phyloP scores from a whole-genome alignment of 1,140 invertebrate genomes.

The Drosophila erecta region DNA sequence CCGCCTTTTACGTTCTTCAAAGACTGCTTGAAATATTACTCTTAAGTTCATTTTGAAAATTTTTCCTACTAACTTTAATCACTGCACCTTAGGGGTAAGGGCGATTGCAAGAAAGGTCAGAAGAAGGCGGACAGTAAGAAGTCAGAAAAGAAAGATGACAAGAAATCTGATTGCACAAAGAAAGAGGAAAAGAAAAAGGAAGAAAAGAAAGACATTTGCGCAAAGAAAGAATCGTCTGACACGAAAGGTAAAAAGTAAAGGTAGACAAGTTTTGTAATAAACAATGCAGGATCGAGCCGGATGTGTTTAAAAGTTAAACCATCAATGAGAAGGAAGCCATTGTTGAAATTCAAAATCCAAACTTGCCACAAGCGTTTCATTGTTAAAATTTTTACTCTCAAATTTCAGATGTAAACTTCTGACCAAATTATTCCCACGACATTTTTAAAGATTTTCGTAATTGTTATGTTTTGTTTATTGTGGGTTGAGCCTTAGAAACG shows the following conservation, averaged over 20 bases:
- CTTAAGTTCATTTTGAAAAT: slow-evolving; percentile 5
- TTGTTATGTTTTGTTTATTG: slow-evolving; percentile 37
- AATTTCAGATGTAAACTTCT: slow-evolving; percentile 17
- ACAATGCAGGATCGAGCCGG: background rate
- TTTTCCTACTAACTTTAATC: background rate
- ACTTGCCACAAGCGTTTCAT: background rate
- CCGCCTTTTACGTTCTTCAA: slow-evolving; percentile 5
- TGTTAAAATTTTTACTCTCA: background rate
- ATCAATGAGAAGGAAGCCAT: slow-evolving; percentile 13
- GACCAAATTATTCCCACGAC: background rate
- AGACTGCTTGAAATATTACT: background rate
- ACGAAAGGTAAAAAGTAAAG: slow-evolving; percentile 10
- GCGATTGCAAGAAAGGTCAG: background rate
- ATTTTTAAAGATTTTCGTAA: background rate
- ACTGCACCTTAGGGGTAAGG: slow-evolving; percentile 19
- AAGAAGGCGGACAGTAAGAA: background rate
- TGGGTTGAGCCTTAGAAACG: slow-evolving; percentile 90
- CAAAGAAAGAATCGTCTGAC: background rate
- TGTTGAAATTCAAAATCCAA: slow-evolving; percentile 9
- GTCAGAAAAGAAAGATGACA: background rate
- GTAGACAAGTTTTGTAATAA: background rate
- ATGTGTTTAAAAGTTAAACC: background rate
- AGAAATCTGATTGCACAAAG: slow-evolving; percentile 9
- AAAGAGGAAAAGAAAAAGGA: slow-evolving; percentile 15
- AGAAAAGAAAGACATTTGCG: slow-evolving; percentile 6